These are phyloP conservation scores for Mixornis gularis DNA, from an alignment of 2,113 vertebrate genomes.

Conservation along the genomic window DNA sequence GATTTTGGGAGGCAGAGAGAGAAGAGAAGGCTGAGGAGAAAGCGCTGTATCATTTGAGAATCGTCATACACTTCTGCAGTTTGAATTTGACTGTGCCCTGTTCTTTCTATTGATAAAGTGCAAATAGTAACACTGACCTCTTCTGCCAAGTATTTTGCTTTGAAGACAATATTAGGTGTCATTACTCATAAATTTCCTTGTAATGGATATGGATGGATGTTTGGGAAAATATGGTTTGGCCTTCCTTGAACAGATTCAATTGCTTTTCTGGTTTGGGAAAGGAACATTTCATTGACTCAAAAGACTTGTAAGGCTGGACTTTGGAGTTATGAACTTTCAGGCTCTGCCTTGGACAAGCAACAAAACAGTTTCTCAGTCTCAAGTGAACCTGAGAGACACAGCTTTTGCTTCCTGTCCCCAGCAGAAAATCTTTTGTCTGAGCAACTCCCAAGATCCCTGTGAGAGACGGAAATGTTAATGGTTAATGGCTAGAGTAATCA, in stretches of 20 bases:
- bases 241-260: not conserved
- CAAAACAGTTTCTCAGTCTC: not conserved
- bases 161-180: not conserved
- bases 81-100: not conserved
- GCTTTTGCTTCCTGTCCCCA: not conserved
- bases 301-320: not conserved
- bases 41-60: not conserved
- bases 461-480: not conserved
- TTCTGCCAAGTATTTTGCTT: not conserved
- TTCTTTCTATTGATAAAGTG: not conserved
- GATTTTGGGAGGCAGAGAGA: not conserved
- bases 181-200: not conserved
- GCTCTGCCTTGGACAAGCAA: not conserved
- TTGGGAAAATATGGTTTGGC: not conserved
- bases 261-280: not conserved
- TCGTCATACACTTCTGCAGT: accelerated
- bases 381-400: accelerated
- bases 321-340: not conserved
- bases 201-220: not conserved
- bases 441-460: not conserved
- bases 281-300: not conserved
- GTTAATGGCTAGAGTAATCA: not conserved
- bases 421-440: too few species aligned
- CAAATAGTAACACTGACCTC: not conserved
- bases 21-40: not conserved